A percentile compares a stretch with the other conserved stretches of the same genome.
These are phyloP conservation scores for Cerastoderma edule DNA, from an alignment of 2,888 invertebrate species.

Conservation along the genomic window DNA sequence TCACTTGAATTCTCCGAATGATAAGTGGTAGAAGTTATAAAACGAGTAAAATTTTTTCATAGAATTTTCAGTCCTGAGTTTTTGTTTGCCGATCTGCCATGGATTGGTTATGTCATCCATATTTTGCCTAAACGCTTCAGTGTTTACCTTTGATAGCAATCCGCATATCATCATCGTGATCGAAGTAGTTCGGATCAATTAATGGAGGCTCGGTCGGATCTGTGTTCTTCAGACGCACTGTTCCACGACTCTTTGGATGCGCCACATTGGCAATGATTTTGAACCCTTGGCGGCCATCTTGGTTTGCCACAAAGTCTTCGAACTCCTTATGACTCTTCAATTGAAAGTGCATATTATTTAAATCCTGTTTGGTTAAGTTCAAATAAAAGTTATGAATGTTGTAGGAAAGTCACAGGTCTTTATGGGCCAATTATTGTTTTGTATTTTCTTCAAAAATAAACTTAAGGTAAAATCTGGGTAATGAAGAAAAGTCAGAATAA, in stretches of 20 bases:
- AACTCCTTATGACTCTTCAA: conserved; percentile 2
- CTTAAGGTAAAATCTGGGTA: too few relatives aligned
- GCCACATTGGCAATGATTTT: conserved; percentile 23
- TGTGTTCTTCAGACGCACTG: conserved; percentile 89
- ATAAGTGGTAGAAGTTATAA: too few relatives aligned
- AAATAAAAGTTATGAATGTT: neutral
- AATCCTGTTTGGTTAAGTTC: neutral
- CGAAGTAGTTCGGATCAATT: conserved; percentile 95
- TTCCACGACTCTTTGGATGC: conserved; percentile 90
- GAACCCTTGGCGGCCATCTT: conserved; percentile 75
- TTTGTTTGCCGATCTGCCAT: too few relatives aligned
- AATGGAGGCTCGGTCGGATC: conserved; percentile 91
- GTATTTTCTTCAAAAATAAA: too few relatives aligned
- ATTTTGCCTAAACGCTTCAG: too few relatives aligned
- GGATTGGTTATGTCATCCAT: too few relatives aligned
- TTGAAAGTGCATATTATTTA: too few relatives aligned
- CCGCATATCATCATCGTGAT: neutral
- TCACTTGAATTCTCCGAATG: neutral
- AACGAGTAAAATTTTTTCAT: too few relatives aligned
- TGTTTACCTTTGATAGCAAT: conserved; percentile 11
- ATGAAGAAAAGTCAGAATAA: too few relatives aligned
- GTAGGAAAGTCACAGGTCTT: neutral
- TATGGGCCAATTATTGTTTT: too few relatives aligned
- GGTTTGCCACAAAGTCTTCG: neutral
- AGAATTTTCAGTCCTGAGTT: too few relatives aligned